These are phyloP conservation scores for Myoxocephalus aenaeus DNA, from an alignment of 2,797 vertebrate genomes.

Conservation along the genomic window DNA sequence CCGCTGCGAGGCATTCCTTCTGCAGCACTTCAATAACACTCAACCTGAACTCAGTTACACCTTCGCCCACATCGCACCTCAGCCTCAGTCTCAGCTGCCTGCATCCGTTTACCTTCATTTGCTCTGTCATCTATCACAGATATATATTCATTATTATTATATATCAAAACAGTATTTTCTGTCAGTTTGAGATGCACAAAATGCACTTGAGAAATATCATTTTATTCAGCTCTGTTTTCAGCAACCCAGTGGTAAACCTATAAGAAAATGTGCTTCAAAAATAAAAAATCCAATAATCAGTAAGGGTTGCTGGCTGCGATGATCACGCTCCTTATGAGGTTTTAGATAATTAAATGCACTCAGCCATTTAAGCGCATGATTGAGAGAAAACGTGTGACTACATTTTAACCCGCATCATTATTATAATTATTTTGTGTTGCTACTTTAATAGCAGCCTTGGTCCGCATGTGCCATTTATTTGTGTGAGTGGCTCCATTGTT, in stretches of 20 bases:
- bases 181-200: constrained; percentile 12
- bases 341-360: constrained; percentile 74
- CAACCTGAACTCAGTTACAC: constrained; percentile 63
- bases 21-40: constrained; percentile 70
- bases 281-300: constrained; percentile 60
- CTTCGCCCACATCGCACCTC: constrained; percentile 49
- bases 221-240: constrained; percentile 32
- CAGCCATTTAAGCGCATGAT: constrained; percentile 64
- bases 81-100: background rate
- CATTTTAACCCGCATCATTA: constrained; percentile 47
- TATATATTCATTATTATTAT: background rate
- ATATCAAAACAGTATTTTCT: background rate
- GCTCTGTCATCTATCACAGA: constrained; percentile 7
- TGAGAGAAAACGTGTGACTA: constrained; percentile 41
- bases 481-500: constrained; percentile 47
- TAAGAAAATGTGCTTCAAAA: constrained; percentile 50
- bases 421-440: constrained; percentile 11
- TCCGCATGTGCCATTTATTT: constrained; percentile 47
- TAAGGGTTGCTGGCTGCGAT: constrained; percentile 56
- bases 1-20: constrained; percentile 79
- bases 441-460: constrained; percentile 46
- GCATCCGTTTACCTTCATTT: constrained; percentile 19
- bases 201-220: constrained; percentile 11
- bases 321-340: constrained; percentile 69
- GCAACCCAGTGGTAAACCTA: constrained; percentile 43